These are phyloP conservation scores for Holothuria glaberrima DNA, from an alignment of 35 echinoderm and acorn worm genomes.

Conservation along the genomic window DNA sequence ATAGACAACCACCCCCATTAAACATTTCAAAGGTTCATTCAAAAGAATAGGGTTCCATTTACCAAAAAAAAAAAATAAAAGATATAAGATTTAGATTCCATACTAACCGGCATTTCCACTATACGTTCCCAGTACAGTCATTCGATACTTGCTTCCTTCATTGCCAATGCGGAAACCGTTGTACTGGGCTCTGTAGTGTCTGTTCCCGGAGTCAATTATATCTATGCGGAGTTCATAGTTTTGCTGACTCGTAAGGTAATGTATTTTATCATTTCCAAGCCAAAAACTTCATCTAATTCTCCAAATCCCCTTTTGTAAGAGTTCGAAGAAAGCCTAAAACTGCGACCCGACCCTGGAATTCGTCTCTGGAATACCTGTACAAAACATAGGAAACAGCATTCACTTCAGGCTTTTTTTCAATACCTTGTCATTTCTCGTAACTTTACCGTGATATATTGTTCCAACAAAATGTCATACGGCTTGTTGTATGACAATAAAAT, in stretches of 20 bases:
- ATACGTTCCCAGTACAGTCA: constrained; percentile 47
- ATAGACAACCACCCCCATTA: no score
- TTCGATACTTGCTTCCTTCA: constrained; percentile 47
- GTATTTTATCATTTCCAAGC: constrained; percentile 84
- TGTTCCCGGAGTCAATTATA: constrained; percentile 57
- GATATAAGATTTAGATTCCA: no score
- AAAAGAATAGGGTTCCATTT: no score
- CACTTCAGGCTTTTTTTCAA: no score
- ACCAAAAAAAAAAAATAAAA: no score
- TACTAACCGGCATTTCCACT: constrained; percentile 61
- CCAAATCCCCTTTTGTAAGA: constrained; percentile 73
- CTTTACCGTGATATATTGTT: no score
- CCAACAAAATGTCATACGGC: no score
- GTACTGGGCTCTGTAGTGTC: constrained; percentile 49
- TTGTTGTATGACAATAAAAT: no score
- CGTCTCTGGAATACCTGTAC: no score
- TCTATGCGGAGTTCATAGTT: constrained; percentile 71
- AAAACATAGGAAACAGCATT: no score
- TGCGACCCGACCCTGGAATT: neutral
- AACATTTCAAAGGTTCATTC: no score
- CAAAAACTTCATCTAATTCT: constrained; percentile 58
- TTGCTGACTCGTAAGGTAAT: constrained; percentile 69
- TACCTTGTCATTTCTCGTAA: no score
- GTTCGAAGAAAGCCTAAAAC: constrained; percentile 65
- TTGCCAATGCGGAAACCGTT: constrained; percentile 60